Conservation (phyloP, 2,113 vertebrate genomes). For the Oostethus manadensis region DNA sequence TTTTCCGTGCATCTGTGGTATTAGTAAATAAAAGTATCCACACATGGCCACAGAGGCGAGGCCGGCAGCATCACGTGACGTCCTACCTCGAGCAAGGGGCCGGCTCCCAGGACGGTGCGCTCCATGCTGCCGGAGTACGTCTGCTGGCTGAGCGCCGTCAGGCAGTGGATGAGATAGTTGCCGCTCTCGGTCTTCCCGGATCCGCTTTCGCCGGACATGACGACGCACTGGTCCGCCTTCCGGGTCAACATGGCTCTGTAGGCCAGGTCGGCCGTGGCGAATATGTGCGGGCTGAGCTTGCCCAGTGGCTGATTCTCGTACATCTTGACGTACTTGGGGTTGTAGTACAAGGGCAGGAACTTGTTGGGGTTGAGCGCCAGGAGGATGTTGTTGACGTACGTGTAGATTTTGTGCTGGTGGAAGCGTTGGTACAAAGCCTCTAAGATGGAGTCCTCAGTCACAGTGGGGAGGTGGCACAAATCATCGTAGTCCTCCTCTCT, state of each 20-base stretch:
- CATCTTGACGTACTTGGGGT: conserved; percentile 91
- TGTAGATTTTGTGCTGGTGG: conserved; percentile 85
- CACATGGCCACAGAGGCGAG: too few relatives aligned
- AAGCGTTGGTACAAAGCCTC: conserved; percentile 80
- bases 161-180: conserved; percentile 92
- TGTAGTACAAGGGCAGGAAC: conserved; percentile 93
- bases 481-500: conserved; percentile 74
- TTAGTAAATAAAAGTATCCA: too few relatives aligned
- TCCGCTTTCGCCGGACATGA: conserved; percentile 90
- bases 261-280: conserved; percentile 85
- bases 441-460: conserved; percentile 78
- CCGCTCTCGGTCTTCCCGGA: conserved; percentile 95
- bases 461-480: conserved; percentile 80
- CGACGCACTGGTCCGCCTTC: conserved; percentile 83
- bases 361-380: conserved; percentile 92
- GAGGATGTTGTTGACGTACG: conserved; percentile 84
- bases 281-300: conserved; percentile 88
- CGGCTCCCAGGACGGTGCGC: conserved; percentile 88
- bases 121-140: conserved; percentile 83
- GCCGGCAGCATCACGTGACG: not conserved
- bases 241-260: conserved; percentile 85
- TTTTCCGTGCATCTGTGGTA: too few relatives aligned
- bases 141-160: conserved; percentile 90
- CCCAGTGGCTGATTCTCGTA: conserved; percentile 91
- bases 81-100: conserved; percentile 89